Evolutionary conservation across 2,113 vertebrate genomes (phyloP).

Genomic region (Thunnus maccoyii): DNA sequence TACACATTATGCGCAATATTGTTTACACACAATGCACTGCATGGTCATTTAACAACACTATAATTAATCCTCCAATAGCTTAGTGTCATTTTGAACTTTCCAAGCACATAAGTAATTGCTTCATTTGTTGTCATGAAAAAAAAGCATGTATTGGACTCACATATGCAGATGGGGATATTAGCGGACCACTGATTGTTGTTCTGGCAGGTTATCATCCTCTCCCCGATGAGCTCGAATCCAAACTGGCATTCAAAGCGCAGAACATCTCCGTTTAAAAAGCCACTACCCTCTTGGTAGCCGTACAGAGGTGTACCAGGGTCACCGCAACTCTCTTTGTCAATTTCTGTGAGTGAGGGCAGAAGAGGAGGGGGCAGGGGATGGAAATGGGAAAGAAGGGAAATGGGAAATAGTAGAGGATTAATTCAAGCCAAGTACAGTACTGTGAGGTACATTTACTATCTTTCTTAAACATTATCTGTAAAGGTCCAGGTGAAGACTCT

Average conservation of each 20-base stretch:
- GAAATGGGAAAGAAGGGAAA: neutral
- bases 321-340: slow-evolving; percentile 98
- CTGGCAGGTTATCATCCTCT: slow-evolving; percentile 97
- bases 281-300: slow-evolving; percentile 94
- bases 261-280: slow-evolving; percentile 95
- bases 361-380: slow-evolving; percentile 2
- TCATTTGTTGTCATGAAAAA: slow-evolving; percentile 53
- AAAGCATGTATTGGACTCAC: slow-evolving; percentile 86
- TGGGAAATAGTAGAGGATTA: slow-evolving; percentile 21
- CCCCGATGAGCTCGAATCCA: slow-evolving; percentile 98
- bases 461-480: slow-evolving; percentile 56
- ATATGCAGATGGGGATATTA: slow-evolving; percentile 99
- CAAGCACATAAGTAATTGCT: slow-evolving; percentile 62
- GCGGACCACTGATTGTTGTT: slow-evolving; percentile 99
- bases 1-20: slow-evolving; percentile 37
- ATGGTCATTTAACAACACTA: slow-evolving; percentile 54
- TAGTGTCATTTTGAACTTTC: slow-evolving; percentile 69
- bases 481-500: slow-evolving; percentile 52
- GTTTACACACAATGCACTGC: slow-evolving; percentile 41
- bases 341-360: slow-evolving; percentile 86
- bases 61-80: slow-evolving; percentile 61
- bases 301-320: slow-evolving; percentile 97
- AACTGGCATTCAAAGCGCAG: slow-evolving; percentile 98
- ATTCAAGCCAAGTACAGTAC: slow-evolving; percentile 20
- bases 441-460: slow-evolving; percentile 32